Evolutionary conservation across 2,888 invertebrate species (phyloP), one percentile per base, ranked within the genome.

Genomic region (Phlogophora meticulosa): DNA sequence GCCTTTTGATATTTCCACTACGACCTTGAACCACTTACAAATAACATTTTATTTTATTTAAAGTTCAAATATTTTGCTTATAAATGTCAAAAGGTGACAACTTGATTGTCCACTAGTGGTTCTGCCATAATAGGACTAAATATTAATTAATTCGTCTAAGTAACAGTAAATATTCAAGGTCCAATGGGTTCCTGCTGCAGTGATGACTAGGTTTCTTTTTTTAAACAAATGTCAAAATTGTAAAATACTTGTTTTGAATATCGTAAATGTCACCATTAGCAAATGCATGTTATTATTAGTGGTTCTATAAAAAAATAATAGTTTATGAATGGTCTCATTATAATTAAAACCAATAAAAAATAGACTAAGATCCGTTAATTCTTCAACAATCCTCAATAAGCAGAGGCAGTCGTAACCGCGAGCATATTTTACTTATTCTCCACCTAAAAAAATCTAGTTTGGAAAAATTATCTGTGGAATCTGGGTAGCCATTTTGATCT

Each of bases 101-200:
- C 10, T n/a, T 9, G 28, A 42, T n/a, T 56, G 45, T 24, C 43
- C 28, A 49, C 15, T 40, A n/a, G 56, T 59, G 1, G 38, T 43
- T n/a, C 24, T 36, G 32, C 20, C 49, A 17, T 58, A 59, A 24
- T 38, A 48, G 46, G 51, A 63, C 22, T 34, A 22, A 3, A 17
- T 9, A 40, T 61, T 11, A 65, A 55, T 46, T 13, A 15, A 38
- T 64, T 45, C 3, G 7, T 55, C 17, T 51, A 52, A 46, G 53
- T 76, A 72, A 77, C 62, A 66, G 77, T 76, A 62, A 48, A 63
- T 9, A 15, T 43, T 46, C 43, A 65, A 76, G 49, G 45, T 49
- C 17, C 0, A 22, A 49, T 51, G 15, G 20, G 22, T 24, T 15
- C 9, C 11, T 36, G 52, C 28, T 52, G n/a, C 22, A 49, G 40